phyloP scores from a whole-genome alignment of 1,140 invertebrate species.

The Spodoptera litura region DNA sequence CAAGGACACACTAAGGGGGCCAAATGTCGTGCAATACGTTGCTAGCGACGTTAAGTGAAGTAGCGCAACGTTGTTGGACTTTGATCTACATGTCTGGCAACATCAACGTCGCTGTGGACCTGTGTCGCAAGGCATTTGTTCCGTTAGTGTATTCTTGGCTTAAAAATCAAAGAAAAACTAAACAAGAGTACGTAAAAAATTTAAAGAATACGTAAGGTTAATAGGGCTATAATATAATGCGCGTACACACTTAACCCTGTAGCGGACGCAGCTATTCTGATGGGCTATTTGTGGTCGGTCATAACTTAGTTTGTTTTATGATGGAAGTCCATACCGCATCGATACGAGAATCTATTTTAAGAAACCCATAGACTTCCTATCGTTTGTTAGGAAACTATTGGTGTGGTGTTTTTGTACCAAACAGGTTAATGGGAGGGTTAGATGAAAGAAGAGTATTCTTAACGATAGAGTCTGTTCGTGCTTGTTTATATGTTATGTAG shows the following conservation, averaged over 20 bases:
- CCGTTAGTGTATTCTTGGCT: no score
- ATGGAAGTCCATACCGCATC: conserved; percentile 15
- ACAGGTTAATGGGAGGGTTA: background rate
- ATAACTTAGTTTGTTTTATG: conserved; percentile 41
- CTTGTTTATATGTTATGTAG: background rate
- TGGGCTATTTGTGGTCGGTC: conserved; percentile 38
- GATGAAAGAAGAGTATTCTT: conserved; percentile 15
- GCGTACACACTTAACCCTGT: conserved; percentile 26
- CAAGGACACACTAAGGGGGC: no score
- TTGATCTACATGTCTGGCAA: no score
- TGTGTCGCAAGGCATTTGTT: no score
- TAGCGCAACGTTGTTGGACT: no score
- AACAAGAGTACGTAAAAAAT: background rate
- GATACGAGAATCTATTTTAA: conserved; percentile 25
- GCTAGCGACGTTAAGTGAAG: no score
- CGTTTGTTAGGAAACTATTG: conserved; percentile 8
- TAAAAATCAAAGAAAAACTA: background rate
- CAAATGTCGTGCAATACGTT: no score
- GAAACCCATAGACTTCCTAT: conserved; percentile 40
- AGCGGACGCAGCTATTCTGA: conserved; percentile 17
- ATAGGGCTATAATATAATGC: conserved; percentile 12
- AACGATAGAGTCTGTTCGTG: background rate
- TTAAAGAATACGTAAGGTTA: background rate
- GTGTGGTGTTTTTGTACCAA: conserved; percentile 16
- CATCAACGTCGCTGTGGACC: no score